A percentile compares a stretch with the other conserved stretches of the same genome.
Evolutionary conservation across 2,797 vertebrate genomes (phyloP).

Genomic region (Dicrostonyx torquatus): DNA sequence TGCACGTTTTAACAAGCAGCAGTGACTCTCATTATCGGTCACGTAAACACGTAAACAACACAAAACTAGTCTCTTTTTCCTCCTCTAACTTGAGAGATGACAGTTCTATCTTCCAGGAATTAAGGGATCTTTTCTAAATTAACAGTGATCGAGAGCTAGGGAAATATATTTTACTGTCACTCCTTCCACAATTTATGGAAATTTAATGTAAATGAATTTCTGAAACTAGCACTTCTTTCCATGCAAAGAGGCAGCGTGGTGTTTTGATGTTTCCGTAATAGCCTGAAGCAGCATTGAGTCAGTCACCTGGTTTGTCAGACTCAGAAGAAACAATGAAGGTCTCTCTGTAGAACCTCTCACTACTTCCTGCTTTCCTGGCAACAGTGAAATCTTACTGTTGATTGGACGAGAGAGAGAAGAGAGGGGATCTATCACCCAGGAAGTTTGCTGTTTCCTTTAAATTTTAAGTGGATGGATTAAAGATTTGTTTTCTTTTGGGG

Average conservation of each 20-base stretch:
- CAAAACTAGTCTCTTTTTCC: background rate
- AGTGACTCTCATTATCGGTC: background rate
- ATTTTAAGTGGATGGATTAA: conserved; percentile 55
- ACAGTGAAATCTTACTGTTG: background rate
- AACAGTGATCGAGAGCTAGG: background rate
- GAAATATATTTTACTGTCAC: background rate
- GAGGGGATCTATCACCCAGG: background rate
- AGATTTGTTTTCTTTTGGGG: background rate
- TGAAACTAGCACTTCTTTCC: background rate
- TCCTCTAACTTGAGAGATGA: background rate
- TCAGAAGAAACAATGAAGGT: background rate
- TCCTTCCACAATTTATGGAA: conserved; percentile 27
- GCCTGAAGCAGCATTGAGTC: background rate
- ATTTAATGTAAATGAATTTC: conserved; percentile 28
- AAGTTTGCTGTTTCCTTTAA: conserved; percentile 51
- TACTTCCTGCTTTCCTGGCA: background rate
- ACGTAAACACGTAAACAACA: background rate
- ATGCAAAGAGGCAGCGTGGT: background rate
- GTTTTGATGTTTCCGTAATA: conserved; percentile 19
- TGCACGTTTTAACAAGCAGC: background rate
- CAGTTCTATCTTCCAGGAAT: background rate
- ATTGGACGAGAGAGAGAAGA: background rate
- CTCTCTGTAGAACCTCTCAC: background rate
- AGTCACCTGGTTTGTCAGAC: background rate
- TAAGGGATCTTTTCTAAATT: conserved; percentile 7